phyloP scores from a whole-genome alignment of 2,888 invertebrate genomes.

The Macrosoma leucophasiata region DNA sequence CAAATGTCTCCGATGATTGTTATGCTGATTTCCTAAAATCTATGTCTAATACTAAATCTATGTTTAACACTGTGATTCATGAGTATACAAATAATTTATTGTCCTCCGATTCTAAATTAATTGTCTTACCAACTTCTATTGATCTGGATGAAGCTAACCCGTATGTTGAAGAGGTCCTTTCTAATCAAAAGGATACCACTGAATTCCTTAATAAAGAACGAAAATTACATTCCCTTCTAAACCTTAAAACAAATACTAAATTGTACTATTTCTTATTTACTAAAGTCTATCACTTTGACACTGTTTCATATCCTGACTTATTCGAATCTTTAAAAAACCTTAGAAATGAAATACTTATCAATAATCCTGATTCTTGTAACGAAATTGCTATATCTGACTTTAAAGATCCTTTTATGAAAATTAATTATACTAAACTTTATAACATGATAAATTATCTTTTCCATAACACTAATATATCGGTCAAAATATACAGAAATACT shows the following conservation, averaged over 20 bases:
- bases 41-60: neutral
- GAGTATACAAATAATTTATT: slow-evolving; percentile 5
- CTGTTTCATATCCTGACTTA: slow-evolving; percentile 1
- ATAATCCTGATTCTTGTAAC: neutral
- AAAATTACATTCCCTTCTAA: slow-evolving; percentile 1
- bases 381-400: slow-evolving; percentile 10
- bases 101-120: slow-evolving; percentile 3
- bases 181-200: neutral
- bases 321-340: slow-evolving; percentile 3
- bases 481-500: slow-evolving; percentile 21
- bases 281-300: slow-evolving; percentile 15
- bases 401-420: slow-evolving; percentile 17
- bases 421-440: slow-evolving; percentile 20
- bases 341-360: neutral
- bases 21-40: slow-evolving; percentile 9
- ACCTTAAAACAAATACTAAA: slow-evolving; percentile 5
- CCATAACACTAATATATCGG: slow-evolving; percentile 23
- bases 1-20: slow-evolving; percentile 1
- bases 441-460: slow-evolving; percentile 20
- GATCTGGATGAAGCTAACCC: slow-evolving; percentile 9
- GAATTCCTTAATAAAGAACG: slow-evolving; percentile 7
- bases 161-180: slow-evolving; percentile 1
- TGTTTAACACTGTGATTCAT: slow-evolving; percentile 1
- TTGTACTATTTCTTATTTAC: slow-evolving; percentile 14
- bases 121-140: slow-evolving; percentile 7